Base-by-base conservation (phyloP, 1,140 invertebrate genomes). In the Zaprionus kolodkinae region DNA sequence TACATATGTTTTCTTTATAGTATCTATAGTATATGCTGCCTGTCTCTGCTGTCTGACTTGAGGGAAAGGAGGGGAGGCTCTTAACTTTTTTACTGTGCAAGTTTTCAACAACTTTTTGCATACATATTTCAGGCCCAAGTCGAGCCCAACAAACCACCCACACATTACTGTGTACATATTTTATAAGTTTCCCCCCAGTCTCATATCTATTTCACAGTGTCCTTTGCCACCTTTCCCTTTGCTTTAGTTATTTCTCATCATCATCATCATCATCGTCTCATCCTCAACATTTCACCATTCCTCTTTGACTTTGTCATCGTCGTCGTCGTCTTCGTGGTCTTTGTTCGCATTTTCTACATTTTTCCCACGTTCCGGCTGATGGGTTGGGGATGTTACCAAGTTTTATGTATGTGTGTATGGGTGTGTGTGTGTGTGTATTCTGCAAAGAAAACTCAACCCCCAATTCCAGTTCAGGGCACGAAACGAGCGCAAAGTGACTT, bases 41-140 rank as follows among this genome's bases (percentile, higher is more conserved):
- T 45, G 50, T 67, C 27, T 67, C 27, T 35, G 33, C 56, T 73
- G 59, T 59, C 40, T 50, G 74, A 76, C 62, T 72, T 56, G 3
- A 15, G 40, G 6, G 45, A 35, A 21, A 21, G 21, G 21, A 21
- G 21, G 21, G 21, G 21, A 2, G 21, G 21, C 21, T 2, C 21
- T 1, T 2, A 78, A 73, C 57, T 76, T 80, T 77, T 81, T 72
- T 81, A 30, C 59, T 70, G 25, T 61, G 72, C 78, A 78, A 86
- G 62, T 81, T 83, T 84, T 81, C 62, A 81, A 81, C 81, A 85
- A 86, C 82, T 85, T 85, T 85, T 85, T 78, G 69, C 81, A 84
- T 80, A 83, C 81, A 84, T 80, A 83, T 82, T 83, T 84, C 63
- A 82, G 64, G 64, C 56, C 52, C 57, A 52, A 30, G 60, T n/a